Conservation (phyloP, 2,888 invertebrate species). For the Molanna angustata region DNA sequence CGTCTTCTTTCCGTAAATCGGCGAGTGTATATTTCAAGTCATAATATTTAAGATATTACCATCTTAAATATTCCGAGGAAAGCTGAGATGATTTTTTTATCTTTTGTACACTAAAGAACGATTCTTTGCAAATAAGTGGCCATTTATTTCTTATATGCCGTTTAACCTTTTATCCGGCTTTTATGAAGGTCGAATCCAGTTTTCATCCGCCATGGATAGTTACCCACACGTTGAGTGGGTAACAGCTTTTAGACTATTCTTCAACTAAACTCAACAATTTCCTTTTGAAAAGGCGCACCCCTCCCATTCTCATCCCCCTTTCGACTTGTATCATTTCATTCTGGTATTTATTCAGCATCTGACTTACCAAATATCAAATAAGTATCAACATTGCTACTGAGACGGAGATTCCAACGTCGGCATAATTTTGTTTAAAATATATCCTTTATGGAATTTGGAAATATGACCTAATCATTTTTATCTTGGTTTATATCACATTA, state of each 20-base stretch:
- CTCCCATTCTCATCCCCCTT: no score
- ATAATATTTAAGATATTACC: no score
- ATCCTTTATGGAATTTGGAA: no score
- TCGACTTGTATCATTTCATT: no score
- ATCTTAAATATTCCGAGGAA: no score
- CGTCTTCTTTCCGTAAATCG: no score
- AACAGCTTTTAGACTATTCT: slow-evolving; percentile 3
- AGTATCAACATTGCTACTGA: slow-evolving; percentile 5
- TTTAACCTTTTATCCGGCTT: slow-evolving; percentile 2
- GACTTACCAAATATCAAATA: slow-evolving; percentile 20
- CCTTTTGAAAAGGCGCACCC: slow-evolving; percentile 3
- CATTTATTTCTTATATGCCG: neutral
- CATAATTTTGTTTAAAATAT: neutral
- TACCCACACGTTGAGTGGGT: neutral
- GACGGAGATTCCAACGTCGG: slow-evolving; percentile 3
- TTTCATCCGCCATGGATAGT: neutral
- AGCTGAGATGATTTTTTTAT: no score
- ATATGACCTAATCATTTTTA: no score
- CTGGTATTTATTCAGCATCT: slow-evolving; percentile 15
- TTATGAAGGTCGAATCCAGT: neutral
- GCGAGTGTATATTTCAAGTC: no score
- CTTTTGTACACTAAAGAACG: no score
- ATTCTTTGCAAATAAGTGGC: no score
- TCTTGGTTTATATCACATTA: no score
- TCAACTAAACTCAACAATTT: slow-evolving; percentile 15